Percentiles rank a stretch among this genome's conserved stretches.
phyloP scores from a whole-genome alignment of 2,113 vertebrate species.

The Oriolus oriolus region DNA sequence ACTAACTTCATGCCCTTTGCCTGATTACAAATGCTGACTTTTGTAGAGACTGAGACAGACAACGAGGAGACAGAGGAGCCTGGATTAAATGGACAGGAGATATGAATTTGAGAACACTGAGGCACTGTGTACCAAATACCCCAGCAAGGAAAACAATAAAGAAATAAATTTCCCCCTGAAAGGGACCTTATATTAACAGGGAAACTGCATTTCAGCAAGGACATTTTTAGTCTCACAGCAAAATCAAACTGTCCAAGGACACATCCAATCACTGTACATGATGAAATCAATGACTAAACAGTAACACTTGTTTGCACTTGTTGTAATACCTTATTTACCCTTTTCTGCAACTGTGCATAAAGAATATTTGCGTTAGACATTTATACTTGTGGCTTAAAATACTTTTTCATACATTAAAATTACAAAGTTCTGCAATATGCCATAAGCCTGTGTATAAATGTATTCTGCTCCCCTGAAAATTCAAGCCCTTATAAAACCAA shows the following conservation, averaged over 20 bases:
- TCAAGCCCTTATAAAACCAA: neutral
- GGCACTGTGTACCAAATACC: neutral
- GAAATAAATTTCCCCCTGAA: neutral
- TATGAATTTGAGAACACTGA: neutral
- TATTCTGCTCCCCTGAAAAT: neutral
- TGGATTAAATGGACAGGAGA: neutral
- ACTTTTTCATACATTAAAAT: neutral
- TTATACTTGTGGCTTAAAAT: neutral
- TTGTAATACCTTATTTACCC: neutral
- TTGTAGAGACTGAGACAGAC: neutral
- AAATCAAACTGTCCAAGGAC: neutral
- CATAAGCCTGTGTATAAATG: neutral
- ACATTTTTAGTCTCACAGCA: neutral
- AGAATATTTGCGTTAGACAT: neutral
- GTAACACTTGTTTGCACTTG: neutral
- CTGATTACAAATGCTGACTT: neutral
- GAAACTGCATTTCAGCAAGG: neutral
- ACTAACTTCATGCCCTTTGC: accelerated
- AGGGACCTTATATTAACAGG: neutral
- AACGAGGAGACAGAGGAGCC: neutral
- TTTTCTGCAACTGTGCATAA: neutral
- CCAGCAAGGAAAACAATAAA: neutral
- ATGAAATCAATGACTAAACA: neutral
- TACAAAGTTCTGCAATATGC: neutral
- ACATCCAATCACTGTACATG: neutral